phyloP scores from a whole-genome alignment of 2,113 vertebrate species.

The Geococcyx californianus region DNA sequence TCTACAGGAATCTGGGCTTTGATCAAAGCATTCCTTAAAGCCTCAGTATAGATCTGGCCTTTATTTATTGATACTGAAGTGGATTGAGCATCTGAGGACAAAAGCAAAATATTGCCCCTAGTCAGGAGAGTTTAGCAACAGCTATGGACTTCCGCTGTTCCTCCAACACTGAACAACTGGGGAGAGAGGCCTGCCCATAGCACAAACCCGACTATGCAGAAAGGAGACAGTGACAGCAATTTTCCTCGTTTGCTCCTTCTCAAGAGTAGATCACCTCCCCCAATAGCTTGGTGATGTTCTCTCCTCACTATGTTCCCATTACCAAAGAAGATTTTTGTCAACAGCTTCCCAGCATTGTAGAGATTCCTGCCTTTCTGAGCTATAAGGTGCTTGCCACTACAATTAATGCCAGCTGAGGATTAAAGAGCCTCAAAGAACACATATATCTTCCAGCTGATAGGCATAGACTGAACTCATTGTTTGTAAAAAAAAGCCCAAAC shows the following conservation, averaged over 20 bases:
- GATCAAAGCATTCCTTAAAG: neutral
- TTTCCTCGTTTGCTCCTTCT: neutral
- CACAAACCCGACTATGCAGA: neutral
- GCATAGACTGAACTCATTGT: neutral
- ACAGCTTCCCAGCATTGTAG: neutral
- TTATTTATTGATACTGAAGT: neutral
- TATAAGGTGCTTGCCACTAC: neutral
- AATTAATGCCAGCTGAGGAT: neutral
- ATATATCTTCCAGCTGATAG: neutral
- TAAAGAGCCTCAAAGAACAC: neutral
- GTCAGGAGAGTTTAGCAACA: neutral
- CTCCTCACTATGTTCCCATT: neutral
- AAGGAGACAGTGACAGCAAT: neutral
- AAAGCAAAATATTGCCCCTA: neutral
- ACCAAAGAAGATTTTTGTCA: neutral
- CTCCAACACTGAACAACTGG: fast-evolving
- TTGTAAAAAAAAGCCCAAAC: neutral
- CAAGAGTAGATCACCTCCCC: neutral
- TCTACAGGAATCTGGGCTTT: neutral
- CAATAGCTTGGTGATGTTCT: neutral
- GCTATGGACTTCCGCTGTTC: neutral
- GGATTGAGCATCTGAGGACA: neutral
- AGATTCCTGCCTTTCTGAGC: neutral
- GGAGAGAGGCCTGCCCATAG: neutral
- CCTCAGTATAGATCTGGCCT: neutral